Percentiles rank a stretch among this genome's conserved stretches.
These are phyloP conservation scores for Trachymyrmex septentrionalis DNA, from an alignment of 1,140 invertebrate genomes.

Conservation along the genomic window DNA sequence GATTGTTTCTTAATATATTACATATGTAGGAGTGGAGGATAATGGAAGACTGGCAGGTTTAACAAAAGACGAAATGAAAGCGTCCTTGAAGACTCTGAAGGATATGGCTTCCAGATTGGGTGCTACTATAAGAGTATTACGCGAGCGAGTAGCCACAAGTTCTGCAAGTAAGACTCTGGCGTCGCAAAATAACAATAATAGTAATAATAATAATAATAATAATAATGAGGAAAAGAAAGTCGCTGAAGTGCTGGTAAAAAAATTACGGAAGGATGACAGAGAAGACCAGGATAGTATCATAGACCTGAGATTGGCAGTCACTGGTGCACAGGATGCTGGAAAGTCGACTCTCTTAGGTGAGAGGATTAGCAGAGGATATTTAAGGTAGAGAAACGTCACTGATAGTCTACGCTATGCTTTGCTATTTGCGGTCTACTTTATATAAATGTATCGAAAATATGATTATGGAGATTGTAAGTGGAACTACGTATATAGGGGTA, in stretches of 20 bases:
- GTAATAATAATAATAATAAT: constrained; percentile 61
- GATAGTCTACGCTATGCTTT: constrained; percentile 65
- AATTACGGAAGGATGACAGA: constrained; percentile 92
- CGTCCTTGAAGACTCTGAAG: constrained; percentile 93
- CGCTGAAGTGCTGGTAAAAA: constrained; percentile 96
- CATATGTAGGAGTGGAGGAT: constrained; percentile 92
- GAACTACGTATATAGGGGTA: constrained; percentile 89
- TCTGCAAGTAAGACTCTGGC: constrained; percentile 80
- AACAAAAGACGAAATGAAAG: constrained; percentile 92
- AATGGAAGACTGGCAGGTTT: constrained; percentile 95
- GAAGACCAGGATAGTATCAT: constrained; percentile 95
- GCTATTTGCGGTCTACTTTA: constrained; percentile 8
- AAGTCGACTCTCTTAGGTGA: constrained; percentile 94
- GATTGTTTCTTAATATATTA: constrained; percentile 4
- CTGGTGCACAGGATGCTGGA: constrained; percentile 97
- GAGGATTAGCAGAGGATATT: constrained; percentile 77
- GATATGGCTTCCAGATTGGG: constrained; percentile 95
- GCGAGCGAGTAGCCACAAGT: constrained; percentile 87
- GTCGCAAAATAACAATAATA: constrained; percentile 78
- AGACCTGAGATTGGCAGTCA: constrained; percentile 96
- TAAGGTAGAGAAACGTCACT: constrained; percentile 74
- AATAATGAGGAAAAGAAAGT: constrained; percentile 86
- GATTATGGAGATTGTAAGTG: constrained; percentile 39
- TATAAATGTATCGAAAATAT: neutral
- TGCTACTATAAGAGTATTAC: constrained; percentile 92